phyloP scores from a whole-genome alignment of 1,140 invertebrate genomes.

The Drosophila repleta region DNA sequence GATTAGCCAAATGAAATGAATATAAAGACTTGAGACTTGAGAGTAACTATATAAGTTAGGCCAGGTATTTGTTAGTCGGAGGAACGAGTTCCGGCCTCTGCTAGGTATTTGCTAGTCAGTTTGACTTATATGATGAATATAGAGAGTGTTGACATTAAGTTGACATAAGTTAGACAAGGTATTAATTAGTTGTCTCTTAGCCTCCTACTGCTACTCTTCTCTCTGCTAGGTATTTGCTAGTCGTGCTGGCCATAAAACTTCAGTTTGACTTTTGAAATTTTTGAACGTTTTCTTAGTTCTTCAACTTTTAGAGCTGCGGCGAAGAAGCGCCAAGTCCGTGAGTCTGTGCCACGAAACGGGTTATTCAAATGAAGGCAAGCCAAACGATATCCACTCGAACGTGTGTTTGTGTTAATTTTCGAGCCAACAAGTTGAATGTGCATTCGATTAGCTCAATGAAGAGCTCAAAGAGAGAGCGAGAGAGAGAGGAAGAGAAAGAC shows the following conservation, averaged over 20 bases:
- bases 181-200: too few species aligned
- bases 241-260: neutral
- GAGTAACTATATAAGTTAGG: too few species aligned
- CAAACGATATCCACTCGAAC: conserved; percentile 42
- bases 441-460: conserved; percentile 70
- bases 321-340: conserved; percentile 58
- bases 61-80: too few species aligned
- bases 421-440: conserved; percentile 32
- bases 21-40: too few species aligned
- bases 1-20: neutral
- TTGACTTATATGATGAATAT: too few species aligned
- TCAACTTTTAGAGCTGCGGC: conserved; percentile 40
- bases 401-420: conserved; percentile 42
- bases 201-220: conserved; percentile 9
- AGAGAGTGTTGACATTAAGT: too few species aligned
- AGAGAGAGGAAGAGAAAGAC: neutral
- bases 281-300: conserved; percentile 64
- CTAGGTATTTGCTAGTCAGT: conserved; percentile 30
- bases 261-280: conserved; percentile 60
- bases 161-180: too few species aligned
- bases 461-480: conserved; percentile 18
- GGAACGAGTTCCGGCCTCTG: neutral
- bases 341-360: conserved; percentile 61
- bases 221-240: conserved; percentile 23
- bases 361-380: conserved; percentile 73